Conservation (phyloP, 1,140 invertebrate species). For the Drosophila melanogaster region DNA sequence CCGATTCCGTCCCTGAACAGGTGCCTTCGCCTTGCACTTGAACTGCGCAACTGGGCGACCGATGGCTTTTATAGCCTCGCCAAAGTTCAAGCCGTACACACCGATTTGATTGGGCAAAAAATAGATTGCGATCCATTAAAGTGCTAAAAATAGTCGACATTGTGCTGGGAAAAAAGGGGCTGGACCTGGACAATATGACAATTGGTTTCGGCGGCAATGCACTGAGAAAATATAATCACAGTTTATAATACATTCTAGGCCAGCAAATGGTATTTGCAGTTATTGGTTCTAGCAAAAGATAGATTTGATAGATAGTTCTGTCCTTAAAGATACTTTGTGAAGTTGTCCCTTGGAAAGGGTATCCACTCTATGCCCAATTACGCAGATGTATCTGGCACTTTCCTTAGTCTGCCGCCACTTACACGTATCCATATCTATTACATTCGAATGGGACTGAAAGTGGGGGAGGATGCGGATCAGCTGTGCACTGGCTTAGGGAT, state of each 20-base stretch:
- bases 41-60: conserved; percentile 8
- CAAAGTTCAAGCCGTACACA: conserved; percentile 18
- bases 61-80: conserved; percentile 56
- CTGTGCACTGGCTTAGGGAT: conserved; percentile 41
- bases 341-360: conserved; percentile 5
- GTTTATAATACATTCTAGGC: background rate
- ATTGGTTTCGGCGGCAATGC: background rate
- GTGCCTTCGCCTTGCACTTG: conserved; percentile 41
- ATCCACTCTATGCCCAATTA: conserved; percentile 23
- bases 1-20: conserved; percentile 2
- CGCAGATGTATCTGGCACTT: conserved; percentile 15
- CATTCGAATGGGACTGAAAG: conserved; percentile 5
- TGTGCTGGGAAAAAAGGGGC: conserved; percentile 13
- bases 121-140: conserved; percentile 43
- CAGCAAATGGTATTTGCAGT: no score
- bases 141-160: conserved; percentile 54
- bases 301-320: no score
- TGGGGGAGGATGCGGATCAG: conserved; percentile 32
- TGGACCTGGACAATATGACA: conserved; percentile 2
- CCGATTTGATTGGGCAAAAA: conserved; percentile 64
- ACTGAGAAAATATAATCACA: background rate
- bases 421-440: conserved; percentile 36
- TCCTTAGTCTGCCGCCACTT: conserved; percentile 11
- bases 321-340: background rate
- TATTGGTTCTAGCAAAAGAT: no score